Evolutionary conservation across 1,140 invertebrate genomes (phyloP).

Genomic region (Tetramorium simillimum): DNA sequence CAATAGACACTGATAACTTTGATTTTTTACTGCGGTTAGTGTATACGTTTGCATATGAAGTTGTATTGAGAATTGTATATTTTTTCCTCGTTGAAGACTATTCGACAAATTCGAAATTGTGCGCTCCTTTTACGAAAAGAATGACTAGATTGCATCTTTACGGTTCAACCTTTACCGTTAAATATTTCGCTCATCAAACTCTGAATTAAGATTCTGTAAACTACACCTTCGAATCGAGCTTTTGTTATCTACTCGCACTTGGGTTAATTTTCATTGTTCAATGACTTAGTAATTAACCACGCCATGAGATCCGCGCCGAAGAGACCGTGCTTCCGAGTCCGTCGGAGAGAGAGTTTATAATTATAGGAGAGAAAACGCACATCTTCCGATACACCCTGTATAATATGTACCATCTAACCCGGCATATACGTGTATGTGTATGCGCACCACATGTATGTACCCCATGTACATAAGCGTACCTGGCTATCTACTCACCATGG

Average conservation of each 20-base stretch:
- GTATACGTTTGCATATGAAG: background rate
- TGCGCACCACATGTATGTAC: background rate
- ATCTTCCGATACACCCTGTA: slow-evolving; percentile 45
- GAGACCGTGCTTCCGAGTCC: background rate
- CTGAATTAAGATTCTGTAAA: background rate
- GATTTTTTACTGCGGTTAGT: too few relatives aligned
- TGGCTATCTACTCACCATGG: slow-evolving; percentile 76
- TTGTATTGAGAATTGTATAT: background rate
- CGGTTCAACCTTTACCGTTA: background rate
- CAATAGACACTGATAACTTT: too few relatives aligned
- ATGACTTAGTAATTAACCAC: slow-evolving; percentile 22
- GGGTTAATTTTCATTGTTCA: slow-evolving; percentile 17
- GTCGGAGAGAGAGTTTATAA: background rate
- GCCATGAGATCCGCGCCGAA: background rate
- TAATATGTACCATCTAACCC: slow-evolving; percentile 31
- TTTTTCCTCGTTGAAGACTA: background rate
- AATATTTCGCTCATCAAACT: background rate
- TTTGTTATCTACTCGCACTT: background rate
- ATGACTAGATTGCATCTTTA: background rate
- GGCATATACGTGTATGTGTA: background rate
- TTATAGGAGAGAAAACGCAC: slow-evolving; percentile 22
- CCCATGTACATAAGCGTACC: slow-evolving; percentile 39
- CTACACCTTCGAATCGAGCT: background rate
- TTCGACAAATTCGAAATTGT: background rate
- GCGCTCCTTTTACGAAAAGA: background rate